phyloP scores from a whole-genome alignment of 2,797 vertebrate genomes.

The Sebastiscus albofasciatus region DNA sequence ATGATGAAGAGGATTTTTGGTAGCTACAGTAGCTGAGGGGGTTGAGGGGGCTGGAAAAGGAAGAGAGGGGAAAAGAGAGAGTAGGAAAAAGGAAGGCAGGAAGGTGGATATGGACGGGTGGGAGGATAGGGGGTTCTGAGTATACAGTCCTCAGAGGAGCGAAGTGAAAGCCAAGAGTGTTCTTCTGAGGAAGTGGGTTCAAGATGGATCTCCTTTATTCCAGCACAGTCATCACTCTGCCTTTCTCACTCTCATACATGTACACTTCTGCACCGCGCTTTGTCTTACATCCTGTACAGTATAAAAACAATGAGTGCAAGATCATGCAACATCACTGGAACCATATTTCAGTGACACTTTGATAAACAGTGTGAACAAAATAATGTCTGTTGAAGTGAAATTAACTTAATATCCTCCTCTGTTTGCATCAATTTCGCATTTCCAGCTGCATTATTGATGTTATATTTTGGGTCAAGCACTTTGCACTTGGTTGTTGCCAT shows the following conservation, averaged over 20 bases:
- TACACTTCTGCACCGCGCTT: constrained; percentile 6
- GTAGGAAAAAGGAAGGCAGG: constrained; percentile 45
- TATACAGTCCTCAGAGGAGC: constrained; percentile 65
- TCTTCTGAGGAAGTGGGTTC: constrained; percentile 71
- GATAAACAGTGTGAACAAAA: not conserved
- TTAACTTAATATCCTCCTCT: not conserved
- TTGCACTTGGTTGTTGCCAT: not conserved
- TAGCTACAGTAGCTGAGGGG: constrained; percentile 61
- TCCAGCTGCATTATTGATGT: not conserved
- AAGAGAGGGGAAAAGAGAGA: constrained; percentile 58
- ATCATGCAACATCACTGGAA: not conserved
- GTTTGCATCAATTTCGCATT: not conserved
- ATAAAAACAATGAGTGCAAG: not conserved
- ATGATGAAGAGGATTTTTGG: constrained; percentile 73
- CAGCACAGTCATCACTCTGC: constrained; percentile 66
- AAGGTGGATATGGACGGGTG: constrained; percentile 52
- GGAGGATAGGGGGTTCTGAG: constrained; percentile 64
- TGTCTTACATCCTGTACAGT: not conserved
- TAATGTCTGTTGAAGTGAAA: not conserved
- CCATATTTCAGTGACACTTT: not conserved
- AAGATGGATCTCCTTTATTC: constrained; percentile 75
- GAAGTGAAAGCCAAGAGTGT: constrained; percentile 70
- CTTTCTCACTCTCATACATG: constrained; percentile 10
- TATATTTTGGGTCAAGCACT: not conserved
- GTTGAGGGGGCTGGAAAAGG: constrained; percentile 69